These are phyloP conservation scores for Operophtera brumata DNA, from an alignment of 2,888 invertebrate species.

Conservation along the genomic window DNA sequence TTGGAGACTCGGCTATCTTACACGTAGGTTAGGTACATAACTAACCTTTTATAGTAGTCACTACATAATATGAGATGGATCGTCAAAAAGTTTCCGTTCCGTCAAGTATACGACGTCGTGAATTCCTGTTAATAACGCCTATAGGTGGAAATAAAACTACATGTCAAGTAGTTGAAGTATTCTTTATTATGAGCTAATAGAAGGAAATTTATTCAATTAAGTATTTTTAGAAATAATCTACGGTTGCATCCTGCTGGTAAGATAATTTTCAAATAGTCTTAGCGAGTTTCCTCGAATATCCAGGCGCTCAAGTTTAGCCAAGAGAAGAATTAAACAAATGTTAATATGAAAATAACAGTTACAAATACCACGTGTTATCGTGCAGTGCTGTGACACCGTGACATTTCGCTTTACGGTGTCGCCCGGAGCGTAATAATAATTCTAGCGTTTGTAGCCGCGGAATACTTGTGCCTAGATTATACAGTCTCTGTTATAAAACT, in stretches of 20 bases:
- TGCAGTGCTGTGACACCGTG: constrained; percentile 36
- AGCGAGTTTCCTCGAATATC: too few species aligned
- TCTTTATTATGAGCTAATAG: background rate
- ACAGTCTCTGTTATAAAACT: constrained; percentile 6
- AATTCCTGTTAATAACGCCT: background rate
- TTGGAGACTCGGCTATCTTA: too few species aligned
- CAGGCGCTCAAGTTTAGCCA: too few species aligned
- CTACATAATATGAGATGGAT: background rate
- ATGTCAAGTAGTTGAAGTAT: background rate
- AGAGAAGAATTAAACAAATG: background rate
- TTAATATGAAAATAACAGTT: background rate
- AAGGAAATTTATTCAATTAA: background rate
- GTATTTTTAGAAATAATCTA: too few species aligned
- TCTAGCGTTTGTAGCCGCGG: constrained; percentile 25
- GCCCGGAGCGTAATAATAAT: constrained; percentile 39
- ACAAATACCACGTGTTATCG: constrained; percentile 24
- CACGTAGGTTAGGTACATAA: too few species aligned
- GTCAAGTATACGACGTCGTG: background rate
- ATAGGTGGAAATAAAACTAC: background rate
- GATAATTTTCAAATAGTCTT: too few species aligned
- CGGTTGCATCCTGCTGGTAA: too few species aligned
- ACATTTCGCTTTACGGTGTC: constrained; percentile 38
- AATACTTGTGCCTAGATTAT: constrained; percentile 16
- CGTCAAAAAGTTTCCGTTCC: background rate
- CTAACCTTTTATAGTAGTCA: background rate